Evolutionary conservation across 2,888 invertebrate genomes (phyloP).

Genomic region (Electrophaes corylata): DNA sequence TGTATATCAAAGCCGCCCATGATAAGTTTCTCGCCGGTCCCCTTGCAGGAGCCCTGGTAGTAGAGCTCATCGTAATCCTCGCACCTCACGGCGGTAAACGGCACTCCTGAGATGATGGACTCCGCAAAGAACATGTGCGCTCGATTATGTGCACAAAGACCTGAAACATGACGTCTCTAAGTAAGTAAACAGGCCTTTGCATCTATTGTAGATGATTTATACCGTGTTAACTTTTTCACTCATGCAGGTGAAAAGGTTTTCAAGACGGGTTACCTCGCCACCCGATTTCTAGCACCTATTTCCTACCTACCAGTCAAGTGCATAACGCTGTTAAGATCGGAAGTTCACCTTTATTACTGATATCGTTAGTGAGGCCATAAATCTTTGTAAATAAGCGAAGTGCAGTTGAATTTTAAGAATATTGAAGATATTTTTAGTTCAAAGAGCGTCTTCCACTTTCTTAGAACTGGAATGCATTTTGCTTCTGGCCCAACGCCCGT

Average conservation of each 20-base stretch:
- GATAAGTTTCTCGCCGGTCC: slow-evolving; percentile 77
- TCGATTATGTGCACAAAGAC: slow-evolving; percentile 81
- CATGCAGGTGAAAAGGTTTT: slow-evolving; percentile 16
- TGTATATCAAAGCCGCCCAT: slow-evolving; percentile 82
- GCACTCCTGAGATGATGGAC: slow-evolving; percentile 73
- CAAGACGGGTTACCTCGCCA: slow-evolving; percentile 21
- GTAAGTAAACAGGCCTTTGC: too few species aligned
- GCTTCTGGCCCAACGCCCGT: not conserved
- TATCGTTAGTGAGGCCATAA: slow-evolving; percentile 12
- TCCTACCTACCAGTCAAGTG: too few species aligned
- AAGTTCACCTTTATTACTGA: slow-evolving; percentile 13
- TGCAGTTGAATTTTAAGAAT: slow-evolving; percentile 1
- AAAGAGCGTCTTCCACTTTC: not conserved
- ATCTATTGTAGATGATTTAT: too few species aligned
- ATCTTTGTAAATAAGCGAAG: slow-evolving; percentile 9
- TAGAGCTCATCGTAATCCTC: slow-evolving; percentile 73
- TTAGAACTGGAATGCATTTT: not conserved
- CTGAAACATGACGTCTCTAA: slow-evolving; percentile 47
- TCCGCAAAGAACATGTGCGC: slow-evolving; percentile 83
- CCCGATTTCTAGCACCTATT: slow-evolving; percentile 16
- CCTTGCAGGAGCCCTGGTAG: slow-evolving; percentile 69
- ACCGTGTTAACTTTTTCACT: slow-evolving; percentile 5
- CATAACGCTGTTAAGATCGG: slow-evolving; percentile 12
- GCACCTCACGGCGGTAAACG: slow-evolving; percentile 78
- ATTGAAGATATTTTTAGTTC: not conserved